Conservation (phyloP, 2,113 vertebrate species). For the Proteles cristata region DNA sequence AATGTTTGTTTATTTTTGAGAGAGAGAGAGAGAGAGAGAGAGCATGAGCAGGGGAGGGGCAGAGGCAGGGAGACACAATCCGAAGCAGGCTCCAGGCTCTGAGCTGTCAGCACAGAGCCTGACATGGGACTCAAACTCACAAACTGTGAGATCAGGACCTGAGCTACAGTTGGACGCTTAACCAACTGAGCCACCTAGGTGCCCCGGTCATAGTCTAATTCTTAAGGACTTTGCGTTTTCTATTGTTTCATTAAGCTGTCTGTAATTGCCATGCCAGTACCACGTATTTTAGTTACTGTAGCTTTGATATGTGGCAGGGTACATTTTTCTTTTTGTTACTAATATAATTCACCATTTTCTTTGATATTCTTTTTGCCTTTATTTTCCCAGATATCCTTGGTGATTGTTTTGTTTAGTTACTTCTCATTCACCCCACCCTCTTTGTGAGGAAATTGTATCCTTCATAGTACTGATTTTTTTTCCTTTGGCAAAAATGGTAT, state of each 20-base stretch:
- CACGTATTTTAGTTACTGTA: not conserved
- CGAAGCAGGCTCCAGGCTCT: too few relatives aligned
- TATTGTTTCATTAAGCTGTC: not conserved
- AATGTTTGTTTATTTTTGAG: too few relatives aligned
- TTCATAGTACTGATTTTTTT: not conserved
- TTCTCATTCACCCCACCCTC: not conserved
- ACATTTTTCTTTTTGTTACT: not conserved
- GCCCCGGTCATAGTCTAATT: not conserved
- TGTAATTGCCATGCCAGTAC: not conserved
- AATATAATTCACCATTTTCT: not conserved
- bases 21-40: too few relatives aligned
- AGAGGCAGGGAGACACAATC: too few relatives aligned
- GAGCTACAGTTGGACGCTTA: too few relatives aligned
- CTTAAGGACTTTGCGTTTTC: not conserved
- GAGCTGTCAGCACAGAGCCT: too few relatives aligned
- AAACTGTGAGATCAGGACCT: too few relatives aligned
- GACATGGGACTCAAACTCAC: too few relatives aligned
- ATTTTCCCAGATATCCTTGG: not conserved
- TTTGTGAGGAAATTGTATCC: slow-evolving; percentile 3
- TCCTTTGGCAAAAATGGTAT: not conserved
- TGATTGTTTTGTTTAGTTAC: not conserved
- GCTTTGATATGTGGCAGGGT: not conserved
- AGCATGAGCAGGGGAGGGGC: too few relatives aligned
- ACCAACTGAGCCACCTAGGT: too few relatives aligned
- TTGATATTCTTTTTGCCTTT: not conserved